Conservation (phyloP, 2,888 invertebrate genomes). For the Pediacus dermestoides region DNA sequence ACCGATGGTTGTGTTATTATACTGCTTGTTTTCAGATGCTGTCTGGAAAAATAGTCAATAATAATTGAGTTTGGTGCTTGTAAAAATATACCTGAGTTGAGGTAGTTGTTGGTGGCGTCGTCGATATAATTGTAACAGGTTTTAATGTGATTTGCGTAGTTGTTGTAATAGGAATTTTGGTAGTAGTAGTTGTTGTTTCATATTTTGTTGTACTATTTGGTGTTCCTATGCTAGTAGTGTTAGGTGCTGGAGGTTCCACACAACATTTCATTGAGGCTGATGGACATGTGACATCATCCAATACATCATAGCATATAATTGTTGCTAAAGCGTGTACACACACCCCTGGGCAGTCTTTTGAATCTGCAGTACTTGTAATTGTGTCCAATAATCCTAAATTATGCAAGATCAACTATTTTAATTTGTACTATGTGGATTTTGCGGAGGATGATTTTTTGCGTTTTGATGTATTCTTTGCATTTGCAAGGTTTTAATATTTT, state of each 20-base stretch:
- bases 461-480: no score
- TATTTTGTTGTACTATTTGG: conserved; percentile 11
- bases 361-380: conserved; percentile 78
- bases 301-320: conserved; percentile 79
- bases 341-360: conserved; percentile 83
- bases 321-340: conserved; percentile 85
- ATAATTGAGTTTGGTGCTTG: conserved; percentile 7
- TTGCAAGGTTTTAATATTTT: no score
- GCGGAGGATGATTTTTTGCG: no score
- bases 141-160: conserved; percentile 31
- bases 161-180: conserved; percentile 25
- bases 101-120: conserved; percentile 23
- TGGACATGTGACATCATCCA: conserved; percentile 78
- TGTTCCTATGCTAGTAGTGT: conserved; percentile 44
- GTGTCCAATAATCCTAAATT: conserved; percentile 78
- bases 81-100: conserved; percentile 28
- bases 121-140: conserved; percentile 11
- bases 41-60: conserved; percentile 28
- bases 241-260: conserved; percentile 68
- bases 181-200: conserved; percentile 36
- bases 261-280: conserved; percentile 81
- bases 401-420: no score
- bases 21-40: conserved; percentile 26
- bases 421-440: no score
- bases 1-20: no score